phyloP scores from a whole-genome alignment of 2,797 vertebrate species.

The Bucorvus abyssinicus region DNA sequence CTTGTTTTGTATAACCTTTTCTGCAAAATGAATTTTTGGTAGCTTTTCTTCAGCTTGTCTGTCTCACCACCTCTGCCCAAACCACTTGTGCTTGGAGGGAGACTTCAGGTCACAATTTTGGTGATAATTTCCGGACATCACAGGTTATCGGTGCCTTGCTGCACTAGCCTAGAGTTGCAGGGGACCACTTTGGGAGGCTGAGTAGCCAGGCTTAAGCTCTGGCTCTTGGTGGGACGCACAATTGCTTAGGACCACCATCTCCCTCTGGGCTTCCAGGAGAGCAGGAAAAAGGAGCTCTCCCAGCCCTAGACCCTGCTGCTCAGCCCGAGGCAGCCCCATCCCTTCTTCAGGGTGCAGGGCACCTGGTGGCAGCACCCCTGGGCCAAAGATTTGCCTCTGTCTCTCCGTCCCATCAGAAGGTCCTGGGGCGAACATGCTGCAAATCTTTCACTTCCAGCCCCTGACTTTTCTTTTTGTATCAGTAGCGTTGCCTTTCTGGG shows the following conservation, averaged over 20 bases:
- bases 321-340: rapidly evolving
- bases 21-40: background rate
- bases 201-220: background rate
- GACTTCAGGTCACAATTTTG: background rate
- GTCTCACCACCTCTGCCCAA: background rate
- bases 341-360: background rate
- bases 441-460: background rate
- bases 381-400: rapidly evolving
- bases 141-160: background rate
- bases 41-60: background rate
- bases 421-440: rapidly evolving
- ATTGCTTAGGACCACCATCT: background rate
- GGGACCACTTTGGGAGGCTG: rapidly evolving
- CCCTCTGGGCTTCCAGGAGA: rapidly evolving
- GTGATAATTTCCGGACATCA: background rate
- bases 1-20: background rate
- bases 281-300: background rate
- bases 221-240: background rate
- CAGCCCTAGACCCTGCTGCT: rapidly evolving
- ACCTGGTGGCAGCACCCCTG: background rate
- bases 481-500: background rate
- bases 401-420: background rate
- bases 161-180: background rate
- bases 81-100: background rate
- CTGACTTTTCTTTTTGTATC: background rate